phyloP scores from a whole-genome alignment of 37 sponge, comb jelly and placozoan species.

The Beroe forskalii region DNA sequence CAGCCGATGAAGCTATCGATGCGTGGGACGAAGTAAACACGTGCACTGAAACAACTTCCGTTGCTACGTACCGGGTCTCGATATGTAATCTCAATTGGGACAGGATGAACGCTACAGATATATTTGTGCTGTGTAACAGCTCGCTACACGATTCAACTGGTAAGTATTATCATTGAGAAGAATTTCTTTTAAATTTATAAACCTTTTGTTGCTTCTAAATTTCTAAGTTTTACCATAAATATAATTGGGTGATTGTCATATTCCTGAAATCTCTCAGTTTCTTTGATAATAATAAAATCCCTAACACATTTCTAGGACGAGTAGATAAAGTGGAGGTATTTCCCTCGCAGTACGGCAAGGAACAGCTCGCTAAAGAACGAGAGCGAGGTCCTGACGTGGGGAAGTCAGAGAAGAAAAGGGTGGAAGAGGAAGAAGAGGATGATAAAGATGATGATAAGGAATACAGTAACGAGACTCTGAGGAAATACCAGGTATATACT shows the following conservation, averaged over 20 bases:
- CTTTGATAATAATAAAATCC: no score
- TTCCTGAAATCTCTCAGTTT: no score
- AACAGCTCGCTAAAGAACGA: conserved; percentile 1
- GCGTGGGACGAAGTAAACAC: conserved; percentile 60
- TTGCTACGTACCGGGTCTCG: conserved; percentile 1
- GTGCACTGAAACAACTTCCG: conserved; percentile 50
- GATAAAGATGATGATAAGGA: neutral
- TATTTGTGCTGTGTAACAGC: conserved; percentile 38
- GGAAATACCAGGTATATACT: conserved; percentile 62
- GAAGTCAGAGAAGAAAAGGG: neutral
- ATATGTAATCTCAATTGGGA: conserved; percentile 65
- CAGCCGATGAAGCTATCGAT: neutral
- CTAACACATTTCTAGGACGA: no score
- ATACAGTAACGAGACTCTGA: conserved; percentile 20
- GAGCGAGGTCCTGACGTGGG: conserved; percentile 2
- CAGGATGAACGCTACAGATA: conserved; percentile 51
- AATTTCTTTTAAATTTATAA: no score
- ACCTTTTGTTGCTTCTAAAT: no score
- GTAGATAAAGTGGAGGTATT: conserved; percentile 14
- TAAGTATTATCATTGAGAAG: neutral
- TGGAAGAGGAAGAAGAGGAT: neutral
- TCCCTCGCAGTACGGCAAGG: conserved; percentile 54
- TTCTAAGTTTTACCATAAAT: no score
- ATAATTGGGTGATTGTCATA: no score
- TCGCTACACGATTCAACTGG: neutral